Base-by-base conservation (phyloP, 2,888 invertebrate species). In the Anoncus sp. region DNA sequence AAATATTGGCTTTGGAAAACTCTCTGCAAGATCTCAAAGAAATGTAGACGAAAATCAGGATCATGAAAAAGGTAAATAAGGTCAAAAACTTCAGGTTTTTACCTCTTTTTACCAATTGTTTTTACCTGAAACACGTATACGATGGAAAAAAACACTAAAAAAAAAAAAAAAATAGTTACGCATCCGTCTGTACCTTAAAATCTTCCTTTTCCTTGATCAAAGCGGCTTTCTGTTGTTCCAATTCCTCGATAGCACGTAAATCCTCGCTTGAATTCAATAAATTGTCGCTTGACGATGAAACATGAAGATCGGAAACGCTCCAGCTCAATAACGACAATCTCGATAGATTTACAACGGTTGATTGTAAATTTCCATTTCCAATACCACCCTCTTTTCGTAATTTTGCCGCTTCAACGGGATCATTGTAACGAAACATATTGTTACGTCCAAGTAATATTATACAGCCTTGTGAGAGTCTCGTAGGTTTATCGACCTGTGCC, bases 401-500 rank as follows among this genome's bases (percentile, higher is more conserved):
- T 90, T 96, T 96, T 43, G 97, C 97, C 1, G 97, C 97, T 89
- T 97, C 97, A 0, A 94, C 96, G 12, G 97, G 97, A 92, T 97
- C 97, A 92, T 97, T 97, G 91, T 97, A 97, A 47, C 97, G 96
- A 91, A 96, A 96, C 93, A 96, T 96, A 90, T 96, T 96, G 57
- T 95, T 96, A 75, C 96, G 93, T 0, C 96, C 96, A 78, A 96
- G 92, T 4, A 96, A 92, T 7, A 97, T 93, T 77, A 96, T 95
- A 90, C 96, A 96, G 40, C 96, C 96, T 91, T 97, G 97, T 70
- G 95, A 96, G 53, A 97, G 94, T 85, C 95, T 94, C 65, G 96
- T 95, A 0, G 97, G 96, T 81, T 94, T 94, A 89, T 96, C 96
- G 59, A 97, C 94, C 80, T 95, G 93, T 82, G 95, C 94, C 14